Evolutionary conservation across 37 sponge, comb jelly and placozoan species (phyloP).

Genomic region (Beroe ovata): DNA sequence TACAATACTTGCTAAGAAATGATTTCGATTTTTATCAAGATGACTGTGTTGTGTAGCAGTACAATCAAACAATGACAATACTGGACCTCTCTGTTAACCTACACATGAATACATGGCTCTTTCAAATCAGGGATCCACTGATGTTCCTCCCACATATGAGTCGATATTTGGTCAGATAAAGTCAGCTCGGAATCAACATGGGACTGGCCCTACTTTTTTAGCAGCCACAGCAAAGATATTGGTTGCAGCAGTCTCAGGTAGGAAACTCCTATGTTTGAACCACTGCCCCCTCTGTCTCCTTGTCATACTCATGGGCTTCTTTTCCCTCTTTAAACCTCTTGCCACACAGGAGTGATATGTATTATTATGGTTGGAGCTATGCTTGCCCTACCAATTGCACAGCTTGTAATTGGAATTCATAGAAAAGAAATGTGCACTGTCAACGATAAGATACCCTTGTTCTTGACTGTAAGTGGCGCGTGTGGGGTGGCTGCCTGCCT

Average conservation of each 20-base stretch:
- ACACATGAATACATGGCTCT: no score
- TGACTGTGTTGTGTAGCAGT: no score
- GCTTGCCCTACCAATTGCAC: conserved; percentile 35
- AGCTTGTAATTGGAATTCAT: conserved; percentile 32
- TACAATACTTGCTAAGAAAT: no score
- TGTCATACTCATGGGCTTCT: neutral
- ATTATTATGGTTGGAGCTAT: neutral
- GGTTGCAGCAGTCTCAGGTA: conserved; percentile 32
- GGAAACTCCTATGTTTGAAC: neutral
- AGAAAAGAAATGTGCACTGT: conserved; percentile 18
- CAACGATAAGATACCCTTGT: conserved; percentile 50
- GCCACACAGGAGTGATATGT: neutral
- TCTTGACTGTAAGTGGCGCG: conserved; percentile 44
- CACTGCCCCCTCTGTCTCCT: neutral
- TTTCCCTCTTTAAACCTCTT: neutral
- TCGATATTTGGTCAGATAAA: conserved; percentile 49
- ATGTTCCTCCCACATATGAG: conserved; percentile 35
- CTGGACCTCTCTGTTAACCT: no score
- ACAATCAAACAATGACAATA: no score
- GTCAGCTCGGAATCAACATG: conserved; percentile 2
- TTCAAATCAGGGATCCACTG: no score
- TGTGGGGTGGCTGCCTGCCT: neutral
- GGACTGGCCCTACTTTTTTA: conserved; percentile 9
- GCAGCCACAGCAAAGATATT: neutral
- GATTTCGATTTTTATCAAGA: no score